Evolutionary conservation across 1,140 invertebrate species (phyloP).

Genomic region (Odontomachus brunneus): DNA sequence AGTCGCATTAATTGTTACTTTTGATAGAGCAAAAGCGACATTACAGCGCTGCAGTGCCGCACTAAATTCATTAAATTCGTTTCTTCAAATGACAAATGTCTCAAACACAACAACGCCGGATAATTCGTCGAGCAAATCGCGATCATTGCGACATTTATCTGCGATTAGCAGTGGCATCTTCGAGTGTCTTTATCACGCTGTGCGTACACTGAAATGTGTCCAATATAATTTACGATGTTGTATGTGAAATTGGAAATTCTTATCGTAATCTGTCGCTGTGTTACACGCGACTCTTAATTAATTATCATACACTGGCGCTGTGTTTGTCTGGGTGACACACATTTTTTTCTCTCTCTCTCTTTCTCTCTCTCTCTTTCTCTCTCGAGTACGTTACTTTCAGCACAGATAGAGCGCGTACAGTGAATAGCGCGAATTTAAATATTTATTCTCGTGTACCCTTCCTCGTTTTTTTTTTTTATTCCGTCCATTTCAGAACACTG

Average conservation of each 20-base stretch:
- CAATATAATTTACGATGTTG: slow-evolving; percentile 13
- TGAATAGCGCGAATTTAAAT: not conserved
- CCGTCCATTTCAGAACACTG: not conserved
- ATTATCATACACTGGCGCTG: slow-evolving; percentile 1
- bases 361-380: too few species aligned
- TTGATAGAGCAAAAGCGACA: slow-evolving; percentile 47
- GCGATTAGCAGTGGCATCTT: slow-evolving; percentile 38
- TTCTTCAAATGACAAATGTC: slow-evolving; percentile 48
- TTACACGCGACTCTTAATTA: slow-evolving; percentile 11
- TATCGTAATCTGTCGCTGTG: slow-evolving; percentile 15
- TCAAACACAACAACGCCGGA: not conserved
- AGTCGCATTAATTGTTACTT: slow-evolving; percentile 60
- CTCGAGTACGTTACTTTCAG: not conserved
- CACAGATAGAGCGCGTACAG: not conserved
- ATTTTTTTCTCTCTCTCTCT: too few species aligned
- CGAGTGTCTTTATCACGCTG: slow-evolving; percentile 33
- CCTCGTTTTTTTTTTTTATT: not conserved
- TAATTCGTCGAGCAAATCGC: slow-evolving; percentile 40
- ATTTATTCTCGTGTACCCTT: not conserved
- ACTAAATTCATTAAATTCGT: slow-evolving; percentile 51
- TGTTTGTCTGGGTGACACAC: not conserved
- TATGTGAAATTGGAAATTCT: slow-evolving; percentile 33
- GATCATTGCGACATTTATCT: slow-evolving; percentile 52
- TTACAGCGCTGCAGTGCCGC: slow-evolving; percentile 3
- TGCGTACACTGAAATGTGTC: slow-evolving; percentile 12